Conservation (phyloP, 2,113 vertebrate species). For the Phylloscopus whistleri region DNA sequence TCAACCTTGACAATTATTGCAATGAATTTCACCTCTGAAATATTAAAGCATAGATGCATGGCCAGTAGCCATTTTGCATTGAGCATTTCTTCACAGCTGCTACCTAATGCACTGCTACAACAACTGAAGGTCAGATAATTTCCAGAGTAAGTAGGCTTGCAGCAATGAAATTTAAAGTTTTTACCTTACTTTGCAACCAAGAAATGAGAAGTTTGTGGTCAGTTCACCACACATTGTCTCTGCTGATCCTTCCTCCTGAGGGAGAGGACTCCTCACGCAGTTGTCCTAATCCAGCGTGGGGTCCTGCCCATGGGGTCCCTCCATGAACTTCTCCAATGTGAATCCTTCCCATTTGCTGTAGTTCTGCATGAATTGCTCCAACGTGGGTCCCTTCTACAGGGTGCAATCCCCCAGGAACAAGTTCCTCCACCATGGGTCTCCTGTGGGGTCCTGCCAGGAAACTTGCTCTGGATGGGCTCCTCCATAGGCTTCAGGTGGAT, state of each 20-base stretch:
- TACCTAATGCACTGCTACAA: background rate
- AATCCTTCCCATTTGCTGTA: background rate
- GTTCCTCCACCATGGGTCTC: background rate
- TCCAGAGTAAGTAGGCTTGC: background rate
- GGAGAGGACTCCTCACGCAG: rapidly evolving
- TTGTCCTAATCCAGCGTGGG: background rate
- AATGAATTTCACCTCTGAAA: background rate
- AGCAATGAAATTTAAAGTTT: background rate
- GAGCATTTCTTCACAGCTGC: background rate
- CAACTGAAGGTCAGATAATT: background rate
- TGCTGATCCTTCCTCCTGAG: background rate
- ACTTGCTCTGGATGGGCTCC: background rate
- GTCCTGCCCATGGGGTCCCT: background rate
- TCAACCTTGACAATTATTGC: background rate
- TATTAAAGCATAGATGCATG: background rate
- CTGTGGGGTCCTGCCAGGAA: background rate
- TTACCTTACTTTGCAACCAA: background rate
- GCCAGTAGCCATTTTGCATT: background rate
- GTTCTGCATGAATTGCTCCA: background rate
- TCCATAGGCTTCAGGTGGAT: background rate
- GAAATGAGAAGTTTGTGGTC: background rate
- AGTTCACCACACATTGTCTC: background rate
- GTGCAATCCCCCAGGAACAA: background rate
- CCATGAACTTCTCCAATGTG: background rate
- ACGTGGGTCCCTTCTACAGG: rapidly evolving